phyloP scores from a whole-genome alignment of 2,797 vertebrate genomes.

The Rhinatrema bivittatum region DNA sequence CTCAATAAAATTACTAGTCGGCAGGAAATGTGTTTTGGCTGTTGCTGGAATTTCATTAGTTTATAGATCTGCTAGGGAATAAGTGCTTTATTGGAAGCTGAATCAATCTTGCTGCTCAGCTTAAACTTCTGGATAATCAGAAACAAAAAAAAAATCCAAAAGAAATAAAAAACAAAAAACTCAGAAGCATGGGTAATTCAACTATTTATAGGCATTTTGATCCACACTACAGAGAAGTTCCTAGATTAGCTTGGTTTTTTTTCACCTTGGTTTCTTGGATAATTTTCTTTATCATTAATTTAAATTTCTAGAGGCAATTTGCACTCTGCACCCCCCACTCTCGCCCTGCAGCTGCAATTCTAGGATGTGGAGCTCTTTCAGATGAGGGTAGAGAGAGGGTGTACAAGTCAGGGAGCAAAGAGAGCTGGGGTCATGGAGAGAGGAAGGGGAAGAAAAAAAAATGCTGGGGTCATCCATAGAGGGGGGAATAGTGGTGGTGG shows the following conservation, averaged over 20 bases:
- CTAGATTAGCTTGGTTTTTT: constrained; percentile 32
- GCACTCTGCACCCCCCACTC: no score
- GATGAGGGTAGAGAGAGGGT: no score
- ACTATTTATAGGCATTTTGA: constrained; percentile 15
- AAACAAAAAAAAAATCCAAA: constrained; percentile 4
- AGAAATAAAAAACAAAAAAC: constrained; percentile 31
- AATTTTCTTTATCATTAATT: constrained; percentile 23
- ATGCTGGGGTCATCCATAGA: no score
- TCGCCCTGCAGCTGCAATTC: no score
- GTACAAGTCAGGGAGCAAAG: no score
- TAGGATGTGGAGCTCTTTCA: no score
- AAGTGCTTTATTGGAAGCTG: constrained; percentile 11
- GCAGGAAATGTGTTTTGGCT: no score
- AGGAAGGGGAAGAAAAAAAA: no score
- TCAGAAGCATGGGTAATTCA: constrained; percentile 20
- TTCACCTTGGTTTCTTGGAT: constrained; percentile 26
- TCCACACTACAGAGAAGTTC: constrained; percentile 18
- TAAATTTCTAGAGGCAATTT: constrained; percentile 16
- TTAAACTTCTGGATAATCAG: constrained; percentile 17
- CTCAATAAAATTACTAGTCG: no score
- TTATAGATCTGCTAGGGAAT: constrained; percentile 34
- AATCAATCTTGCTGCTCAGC: constrained; percentile 12
- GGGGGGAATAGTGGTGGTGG: no score
- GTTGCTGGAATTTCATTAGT: constrained; percentile 18
- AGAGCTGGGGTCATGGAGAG: no score